Conservation (phyloP, 2,797 vertebrate species). For the Etheostoma perlongum region DNA sequence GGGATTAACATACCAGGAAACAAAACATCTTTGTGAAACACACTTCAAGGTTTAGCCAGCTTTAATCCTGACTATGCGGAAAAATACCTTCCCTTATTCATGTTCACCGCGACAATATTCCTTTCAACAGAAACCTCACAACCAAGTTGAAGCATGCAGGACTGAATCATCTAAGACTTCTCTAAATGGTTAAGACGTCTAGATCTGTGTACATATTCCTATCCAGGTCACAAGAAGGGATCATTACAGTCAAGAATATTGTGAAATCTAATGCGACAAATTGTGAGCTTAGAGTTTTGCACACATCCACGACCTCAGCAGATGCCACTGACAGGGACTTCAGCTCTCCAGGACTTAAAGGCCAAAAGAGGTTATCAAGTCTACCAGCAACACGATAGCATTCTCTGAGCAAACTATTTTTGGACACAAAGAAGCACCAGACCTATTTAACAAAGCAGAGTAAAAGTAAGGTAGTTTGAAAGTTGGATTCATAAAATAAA, state of each 20-base stretch:
- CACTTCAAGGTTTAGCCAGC: constrained; percentile 66
- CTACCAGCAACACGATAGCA: constrained; percentile 36
- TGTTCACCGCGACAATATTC: constrained; percentile 33
- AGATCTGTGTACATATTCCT: not conserved
- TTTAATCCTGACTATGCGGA: constrained; percentile 66
- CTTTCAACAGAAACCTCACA: constrained; percentile 18
- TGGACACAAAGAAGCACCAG: constrained; percentile 17
- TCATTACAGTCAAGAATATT: not conserved
- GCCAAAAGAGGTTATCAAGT: constrained; percentile 42
- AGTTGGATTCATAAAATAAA: too few relatives aligned
- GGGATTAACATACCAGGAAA: constrained; percentile 76
- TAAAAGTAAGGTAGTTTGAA: not conserved
- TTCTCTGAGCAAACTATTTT: constrained; percentile 18
- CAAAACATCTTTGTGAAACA: constrained; percentile 78
- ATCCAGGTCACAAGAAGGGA: not conserved
- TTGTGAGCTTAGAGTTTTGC: not conserved
- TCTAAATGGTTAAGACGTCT: not conserved
- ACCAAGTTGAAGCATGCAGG: constrained; percentile 52
- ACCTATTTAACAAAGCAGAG: not conserved
- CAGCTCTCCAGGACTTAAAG: constrained; percentile 24
- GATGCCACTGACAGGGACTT: not conserved
- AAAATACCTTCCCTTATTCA: constrained; percentile 51
- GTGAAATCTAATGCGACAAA: not conserved
- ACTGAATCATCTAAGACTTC: constrained; percentile 2
- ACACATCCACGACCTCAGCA: constrained; percentile 14